Percentiles rank a stretch among this genome's conserved stretches.
Conservation (phyloP, 1,140 invertebrate genomes). For the Pemphigus obesinymphae region DNA sequence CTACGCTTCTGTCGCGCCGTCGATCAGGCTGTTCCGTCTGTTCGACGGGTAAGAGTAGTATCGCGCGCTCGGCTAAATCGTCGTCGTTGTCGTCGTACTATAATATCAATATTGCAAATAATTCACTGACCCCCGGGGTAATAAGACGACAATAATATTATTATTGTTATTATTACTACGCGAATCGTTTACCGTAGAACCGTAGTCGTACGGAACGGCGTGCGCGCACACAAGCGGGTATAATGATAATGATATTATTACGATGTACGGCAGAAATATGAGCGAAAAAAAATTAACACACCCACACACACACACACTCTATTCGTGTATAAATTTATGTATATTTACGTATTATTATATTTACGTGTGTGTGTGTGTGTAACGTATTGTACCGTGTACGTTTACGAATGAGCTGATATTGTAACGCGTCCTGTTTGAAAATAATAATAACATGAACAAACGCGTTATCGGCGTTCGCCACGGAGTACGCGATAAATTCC, state of each 20-base stretch:
- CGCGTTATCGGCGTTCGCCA: constrained; percentile 28
- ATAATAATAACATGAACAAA: neutral
- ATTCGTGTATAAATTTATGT: neutral
- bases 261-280: neutral
- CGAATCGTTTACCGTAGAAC: neutral
- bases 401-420: neutral
- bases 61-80: too few relatives aligned
- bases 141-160: too few relatives aligned
- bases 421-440: neutral
- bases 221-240: neutral
- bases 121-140: too few relatives aligned
- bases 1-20: neutral
- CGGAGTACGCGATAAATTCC: constrained; percentile 29
- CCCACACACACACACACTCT: too few relatives aligned
- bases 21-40: neutral
- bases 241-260: neutral
- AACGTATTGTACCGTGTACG: neutral
- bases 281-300: too few relatives aligned
- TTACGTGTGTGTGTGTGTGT: neutral
- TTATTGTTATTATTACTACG: neutral
- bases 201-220: neutral
- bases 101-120: too few relatives aligned
- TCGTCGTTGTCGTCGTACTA: too few relatives aligned
- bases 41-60: neutral
- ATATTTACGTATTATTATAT: neutral